Evolutionary conservation across 2,888 invertebrate species (phyloP).

Genomic region (Helleia helle): DNA sequence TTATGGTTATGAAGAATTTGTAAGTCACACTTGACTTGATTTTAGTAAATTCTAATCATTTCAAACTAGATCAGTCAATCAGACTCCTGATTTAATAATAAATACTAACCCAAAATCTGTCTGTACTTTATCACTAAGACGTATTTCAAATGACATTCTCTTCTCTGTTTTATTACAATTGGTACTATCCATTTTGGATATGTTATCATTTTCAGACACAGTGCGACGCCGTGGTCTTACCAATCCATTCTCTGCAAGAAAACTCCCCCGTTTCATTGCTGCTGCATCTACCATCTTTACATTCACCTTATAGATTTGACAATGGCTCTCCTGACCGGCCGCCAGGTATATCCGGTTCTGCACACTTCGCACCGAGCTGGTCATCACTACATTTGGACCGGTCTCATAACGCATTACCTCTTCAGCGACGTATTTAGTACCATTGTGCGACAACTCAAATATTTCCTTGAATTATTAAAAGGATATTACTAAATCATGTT

Average conservation of each 20-base stretch:
- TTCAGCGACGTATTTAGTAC: slow-evolving; percentile 86
- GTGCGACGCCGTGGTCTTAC: slow-evolving; percentile 61
- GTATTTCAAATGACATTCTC: slow-evolving; percentile 82
- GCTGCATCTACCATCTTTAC: slow-evolving; percentile 71
- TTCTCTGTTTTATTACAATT: slow-evolving; percentile 65
- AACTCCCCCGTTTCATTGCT: slow-evolving; percentile 72
- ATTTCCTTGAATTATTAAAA: slow-evolving; percentile 83
- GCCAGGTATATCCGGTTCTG: slow-evolving; percentile 85
- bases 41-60: too few species aligned
- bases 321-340: slow-evolving; percentile 94
- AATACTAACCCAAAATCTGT: slow-evolving; percentile 82
- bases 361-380: slow-evolving; percentile 83
- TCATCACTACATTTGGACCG: slow-evolving; percentile 93
- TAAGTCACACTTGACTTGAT: too few species aligned
- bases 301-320: slow-evolving; percentile 86
- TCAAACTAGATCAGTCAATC: too few species aligned
- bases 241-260: slow-evolving; percentile 64
- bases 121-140: slow-evolving; percentile 86
- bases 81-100: too few species aligned
- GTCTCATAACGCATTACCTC: slow-evolving; percentile 93
- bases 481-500: slow-evolving; percentile 3
- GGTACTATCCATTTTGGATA: slow-evolving; percentile 55
- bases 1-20: too few species aligned
- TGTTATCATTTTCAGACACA: slow-evolving; percentile 70
- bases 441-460: slow-evolving; percentile 91